phyloP scores from a whole-genome alignment of 92 coral and sea anemone genomes.

The Actinostola sp. region DNA sequence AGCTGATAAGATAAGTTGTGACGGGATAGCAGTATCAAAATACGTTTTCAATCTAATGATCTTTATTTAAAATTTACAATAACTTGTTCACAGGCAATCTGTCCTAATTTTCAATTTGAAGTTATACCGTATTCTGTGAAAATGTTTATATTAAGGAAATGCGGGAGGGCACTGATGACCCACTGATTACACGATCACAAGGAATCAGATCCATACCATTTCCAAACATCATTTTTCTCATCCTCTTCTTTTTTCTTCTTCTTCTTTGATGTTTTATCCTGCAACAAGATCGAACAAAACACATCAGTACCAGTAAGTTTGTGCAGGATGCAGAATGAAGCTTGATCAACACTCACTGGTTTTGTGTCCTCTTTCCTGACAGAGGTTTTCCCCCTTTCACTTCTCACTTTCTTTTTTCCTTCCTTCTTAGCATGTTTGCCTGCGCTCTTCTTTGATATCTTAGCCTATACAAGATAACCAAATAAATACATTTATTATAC shows the following conservation, averaged over 20 bases:
- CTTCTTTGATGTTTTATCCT: constrained; percentile 30
- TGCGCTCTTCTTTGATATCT: constrained; percentile 68
- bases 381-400: constrained; percentile 22
- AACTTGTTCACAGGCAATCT: too few species aligned
- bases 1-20: too few species aligned
- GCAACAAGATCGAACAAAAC: neutral
- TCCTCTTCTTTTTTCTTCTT: constrained; percentile 86
- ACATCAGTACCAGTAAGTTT: neutral
- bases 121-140: too few species aligned
- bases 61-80: too few species aligned
- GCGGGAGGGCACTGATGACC: too few species aligned
- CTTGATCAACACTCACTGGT: constrained; percentile 14
- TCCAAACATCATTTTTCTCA: constrained; percentile 92
- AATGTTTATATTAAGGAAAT: too few species aligned
- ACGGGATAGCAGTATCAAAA: too few species aligned
- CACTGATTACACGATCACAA: constrained; percentile 58
- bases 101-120: too few species aligned
- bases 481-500: neutral
- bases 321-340: neutral
- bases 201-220: constrained; percentile 64
- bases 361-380: constrained; percentile 31
- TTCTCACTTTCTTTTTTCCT: constrained; percentile 68
- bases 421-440: constrained; percentile 68
- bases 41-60: too few species aligned
- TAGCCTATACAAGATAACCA: constrained; percentile 54